Evolutionary conservation across 2,113 vertebrate species (phyloP), one percentile per base, ranked within the genome.

Genomic region (Prunella fulvescens): DNA sequence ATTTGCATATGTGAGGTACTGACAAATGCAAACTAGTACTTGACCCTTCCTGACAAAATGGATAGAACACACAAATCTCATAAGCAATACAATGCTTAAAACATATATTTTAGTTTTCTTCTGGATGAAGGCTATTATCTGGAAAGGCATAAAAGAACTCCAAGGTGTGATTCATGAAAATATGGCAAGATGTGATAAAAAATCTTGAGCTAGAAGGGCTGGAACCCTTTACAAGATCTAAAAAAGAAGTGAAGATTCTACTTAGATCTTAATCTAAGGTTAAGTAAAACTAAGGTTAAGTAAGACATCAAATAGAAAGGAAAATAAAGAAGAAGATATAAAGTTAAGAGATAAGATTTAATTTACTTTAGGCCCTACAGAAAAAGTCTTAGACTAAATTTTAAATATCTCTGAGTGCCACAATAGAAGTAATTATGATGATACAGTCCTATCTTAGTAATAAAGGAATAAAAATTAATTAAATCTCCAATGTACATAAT

Each of bases 381-480:
- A 80, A 85, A 12, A 56, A 4, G 5, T 39, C 54, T 54, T 61
- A 54, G 73, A 89, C 51, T 57, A 17, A 90, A 45, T 95, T 95
- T 94, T n/a, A 95, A 91, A 86, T 66, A 33, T 81, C 18, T 89
- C 79, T 71, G 10, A 61, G 24, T 76, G 89, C 44, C 20, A 88
- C 37, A 35, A 45, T 81, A 90, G 14, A 57, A 51, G 47, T 13
- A 73, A 84, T 92, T 86, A 83, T 88, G 85, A 67, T 64, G 50
- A 81, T 70, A n/a, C 6, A 61, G 2, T 40, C 5, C 2, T 54
- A 9, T 37, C 60, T 73, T 79, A 7, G 33, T 81, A 70, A 39
- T n/a, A 91, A 78, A 69, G 23, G 71, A 85, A 80, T 45, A 86
- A 28, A 85, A 95, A 92, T 72, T 88, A 93, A 91, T 94, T 92